Percentiles rank a stretch among this genome's conserved stretches.
Evolutionary conservation across 2,797 vertebrate species (phyloP).

Genomic region (Echiichthys vipera): DNA sequence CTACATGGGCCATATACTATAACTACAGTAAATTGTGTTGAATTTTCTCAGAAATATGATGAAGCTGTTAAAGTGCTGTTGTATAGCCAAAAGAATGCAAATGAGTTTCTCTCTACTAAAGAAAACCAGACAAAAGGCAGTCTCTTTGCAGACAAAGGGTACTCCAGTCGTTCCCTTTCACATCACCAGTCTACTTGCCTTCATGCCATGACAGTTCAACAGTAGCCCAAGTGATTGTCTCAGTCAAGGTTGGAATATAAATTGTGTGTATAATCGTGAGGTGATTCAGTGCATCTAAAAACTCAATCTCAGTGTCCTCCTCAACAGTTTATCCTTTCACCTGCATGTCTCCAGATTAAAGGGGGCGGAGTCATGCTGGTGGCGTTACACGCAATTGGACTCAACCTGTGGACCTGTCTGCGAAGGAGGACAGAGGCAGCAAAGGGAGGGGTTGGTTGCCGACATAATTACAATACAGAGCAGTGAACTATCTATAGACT

Average conservation of each 20-base stretch:
- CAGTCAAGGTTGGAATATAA: slow-evolving; percentile 4
- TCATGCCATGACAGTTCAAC: neutral
- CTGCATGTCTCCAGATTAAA: slow-evolving; percentile 47
- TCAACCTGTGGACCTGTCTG: slow-evolving; percentile 79
- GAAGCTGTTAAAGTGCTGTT: neutral
- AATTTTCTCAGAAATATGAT: neutral
- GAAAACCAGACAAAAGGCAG: neutral
- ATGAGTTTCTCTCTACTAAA: neutral
- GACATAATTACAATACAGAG: slow-evolving; percentile 52
- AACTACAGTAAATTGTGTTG: neutral
- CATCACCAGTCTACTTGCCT: neutral
- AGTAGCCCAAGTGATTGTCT: neutral
- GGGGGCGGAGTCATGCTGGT: slow-evolving; percentile 70
- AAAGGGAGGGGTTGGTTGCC: slow-evolving; percentile 65
- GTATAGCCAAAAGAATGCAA: too few species aligned
- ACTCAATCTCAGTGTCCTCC: neutral
- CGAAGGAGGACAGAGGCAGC: slow-evolving; percentile 60
- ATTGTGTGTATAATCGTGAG: neutral
- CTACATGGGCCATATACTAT: too few species aligned
- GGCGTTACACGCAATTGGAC: slow-evolving; percentile 61
- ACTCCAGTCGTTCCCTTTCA: neutral
- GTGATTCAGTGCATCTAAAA: neutral
- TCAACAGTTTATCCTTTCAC: slow-evolving; percentile 41
- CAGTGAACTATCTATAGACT: slow-evolving; percentile 45
- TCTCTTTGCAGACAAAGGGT: neutral